phyloP scores from a whole-genome alignment of 2,797 vertebrate species.

The Loris lydekkerianus region DNA sequence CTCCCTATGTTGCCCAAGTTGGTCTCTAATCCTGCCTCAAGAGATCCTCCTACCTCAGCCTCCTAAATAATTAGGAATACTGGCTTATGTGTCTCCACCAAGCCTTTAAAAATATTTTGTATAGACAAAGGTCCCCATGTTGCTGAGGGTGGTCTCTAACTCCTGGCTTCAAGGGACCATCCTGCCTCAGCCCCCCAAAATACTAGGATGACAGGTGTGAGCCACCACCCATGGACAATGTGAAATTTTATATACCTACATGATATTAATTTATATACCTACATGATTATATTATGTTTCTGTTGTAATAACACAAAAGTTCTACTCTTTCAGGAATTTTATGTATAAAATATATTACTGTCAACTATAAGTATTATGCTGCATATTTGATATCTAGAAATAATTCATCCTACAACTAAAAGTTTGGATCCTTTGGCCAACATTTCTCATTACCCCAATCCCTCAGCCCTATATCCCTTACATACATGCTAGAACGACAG shows the following conservation, averaged over 20 bases:
- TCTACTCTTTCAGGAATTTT: background rate
- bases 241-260: background rate
- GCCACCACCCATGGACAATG: background rate
- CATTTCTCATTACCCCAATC: background rate
- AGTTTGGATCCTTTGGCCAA: background rate
- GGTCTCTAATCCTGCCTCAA: too few relatives aligned
- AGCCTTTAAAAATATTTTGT: background rate
- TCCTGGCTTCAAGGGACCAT: background rate
- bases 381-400: background rate
- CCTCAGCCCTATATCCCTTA: background rate
- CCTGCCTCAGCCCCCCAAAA: background rate
- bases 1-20: background rate
- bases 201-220: background rate
- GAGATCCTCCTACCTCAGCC: too few relatives aligned
- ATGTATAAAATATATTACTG: background rate
- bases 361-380: background rate
- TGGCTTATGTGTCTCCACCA: too few relatives aligned
- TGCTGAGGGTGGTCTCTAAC: background rate
- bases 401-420: background rate
- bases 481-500: background rate
- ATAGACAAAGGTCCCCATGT: background rate
- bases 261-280: background rate
- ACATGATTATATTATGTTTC: background rate
- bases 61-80: too few relatives aligned
- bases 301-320: background rate